A percentile compares a stretch with the other conserved stretches of the same genome.
Conservation (phyloP, 2,113 vertebrate species). For the Vulpes vulpes region DNA sequence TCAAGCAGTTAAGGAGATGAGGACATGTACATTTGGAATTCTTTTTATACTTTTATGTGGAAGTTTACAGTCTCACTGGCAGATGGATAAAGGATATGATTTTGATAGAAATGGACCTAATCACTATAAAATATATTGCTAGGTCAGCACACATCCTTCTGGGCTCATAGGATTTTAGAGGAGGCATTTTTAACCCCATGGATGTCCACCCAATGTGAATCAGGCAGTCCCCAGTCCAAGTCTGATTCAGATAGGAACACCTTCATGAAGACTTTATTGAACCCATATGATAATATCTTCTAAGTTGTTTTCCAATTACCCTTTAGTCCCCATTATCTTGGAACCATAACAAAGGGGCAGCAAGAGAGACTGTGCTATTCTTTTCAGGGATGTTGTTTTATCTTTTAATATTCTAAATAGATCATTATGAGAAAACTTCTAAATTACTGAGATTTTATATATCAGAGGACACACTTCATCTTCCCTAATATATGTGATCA, state of each 20-base stretch:
- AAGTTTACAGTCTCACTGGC: background rate
- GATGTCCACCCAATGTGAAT: background rate
- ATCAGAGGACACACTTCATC: background rate
- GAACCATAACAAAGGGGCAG: background rate
- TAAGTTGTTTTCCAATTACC: background rate
- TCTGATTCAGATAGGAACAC: background rate
- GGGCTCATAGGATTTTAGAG: background rate
- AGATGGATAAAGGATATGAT: background rate
- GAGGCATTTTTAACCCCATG: background rate
- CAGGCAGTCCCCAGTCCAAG: background rate
- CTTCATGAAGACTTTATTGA: background rate
- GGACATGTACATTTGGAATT: background rate
- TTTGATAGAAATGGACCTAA: background rate
- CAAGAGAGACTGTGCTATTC: background rate
- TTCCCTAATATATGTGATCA: background rate
- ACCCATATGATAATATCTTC: background rate
- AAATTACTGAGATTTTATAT: background rate
- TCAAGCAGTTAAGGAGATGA: background rate
- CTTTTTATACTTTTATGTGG: constrained; percentile 1
- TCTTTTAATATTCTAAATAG: background rate
- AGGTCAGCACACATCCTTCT: background rate
- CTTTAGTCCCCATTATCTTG: background rate
- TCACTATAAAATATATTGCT: background rate
- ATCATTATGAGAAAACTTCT: background rate
- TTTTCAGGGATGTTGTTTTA: background rate